Percentiles rank a stretch among this genome's conserved stretches.
Evolutionary conservation across 2,888 invertebrate species (phyloP).

Genomic region (Eristalinus sepulchralis): DNA sequence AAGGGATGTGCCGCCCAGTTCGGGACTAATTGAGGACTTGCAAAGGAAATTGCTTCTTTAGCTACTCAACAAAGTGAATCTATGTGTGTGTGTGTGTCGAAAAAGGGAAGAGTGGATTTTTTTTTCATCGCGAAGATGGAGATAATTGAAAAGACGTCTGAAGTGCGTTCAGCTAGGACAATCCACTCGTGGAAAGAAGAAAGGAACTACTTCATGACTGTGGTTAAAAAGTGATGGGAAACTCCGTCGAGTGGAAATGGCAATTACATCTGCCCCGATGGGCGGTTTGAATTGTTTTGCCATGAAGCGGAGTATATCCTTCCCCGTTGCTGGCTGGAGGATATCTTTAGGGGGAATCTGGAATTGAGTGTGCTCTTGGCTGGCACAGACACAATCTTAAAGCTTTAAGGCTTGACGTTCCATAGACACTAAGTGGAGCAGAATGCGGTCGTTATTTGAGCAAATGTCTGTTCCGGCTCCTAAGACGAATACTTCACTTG

Average conservation of each 20-base stretch:
- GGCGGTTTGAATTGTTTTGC: neutral
- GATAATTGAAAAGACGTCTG: neutral
- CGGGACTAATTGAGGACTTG: slow-evolving; percentile 18
- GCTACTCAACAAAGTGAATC: neutral
- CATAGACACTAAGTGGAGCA: neutral
- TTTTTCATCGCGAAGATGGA: neutral
- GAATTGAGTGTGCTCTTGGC: neutral
- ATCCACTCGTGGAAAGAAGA: neutral
- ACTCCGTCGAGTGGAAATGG: neutral
- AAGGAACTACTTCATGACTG: neutral
- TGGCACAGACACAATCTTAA: neutral
- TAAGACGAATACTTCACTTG: neutral
- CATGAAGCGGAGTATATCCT: neutral
- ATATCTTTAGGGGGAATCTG: neutral
- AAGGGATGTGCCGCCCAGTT: neutral
- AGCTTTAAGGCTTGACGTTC: neutral
- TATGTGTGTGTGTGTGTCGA: neutral
- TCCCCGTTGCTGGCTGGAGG: neutral
- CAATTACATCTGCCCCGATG: neutral
- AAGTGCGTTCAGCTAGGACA: neutral
- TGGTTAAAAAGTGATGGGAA: neutral
- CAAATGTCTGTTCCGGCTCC: neutral
- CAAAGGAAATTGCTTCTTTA: neutral
- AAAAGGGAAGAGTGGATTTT: neutral
- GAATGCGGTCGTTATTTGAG: neutral